Base-by-base conservation (phyloP, 2,113 vertebrate genomes). In the Paramormyrops kingsleyae region DNA sequence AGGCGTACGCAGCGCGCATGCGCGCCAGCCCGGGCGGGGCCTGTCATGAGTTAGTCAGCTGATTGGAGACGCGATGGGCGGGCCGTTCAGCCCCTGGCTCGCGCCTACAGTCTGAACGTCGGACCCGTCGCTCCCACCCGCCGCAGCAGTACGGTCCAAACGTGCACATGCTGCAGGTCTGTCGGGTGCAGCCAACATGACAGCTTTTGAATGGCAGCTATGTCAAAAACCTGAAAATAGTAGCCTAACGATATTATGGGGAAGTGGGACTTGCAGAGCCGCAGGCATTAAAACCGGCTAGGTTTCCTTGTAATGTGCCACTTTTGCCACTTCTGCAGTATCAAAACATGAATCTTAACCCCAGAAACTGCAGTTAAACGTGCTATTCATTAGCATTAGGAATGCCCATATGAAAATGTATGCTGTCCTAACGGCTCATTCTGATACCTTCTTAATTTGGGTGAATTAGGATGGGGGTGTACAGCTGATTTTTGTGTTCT, bases 41-140 rank as follows among this genome's bases (percentile, higher is more conserved):
- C 93, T 94, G 95, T 96, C 95, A 96, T 94, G 95, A 92, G 96
- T 92, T 92, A 93, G 94, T 96, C 95, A 96, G 95, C 95, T 96
- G 96, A 96, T 95, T 94, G 93, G 93, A 91, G 92, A 92, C 92
- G 85, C 87, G 24, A 88, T 89, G 88, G 89, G 88, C 44, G 74
- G 66, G 87, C 2, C 83, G 44, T 85, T n/a, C 83, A 44, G 44
- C 42, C 44, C 3, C 42, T 10, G 83, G 19, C 83, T 44, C 10
- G 47, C 24, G n/a, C 13, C 19, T 49, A 24, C n/a, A 56, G 53
- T 56, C 53, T 7, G 53, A 56, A 21, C 19, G 0, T 19, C 19
- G 44, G 5, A 21, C 39, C 83, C 4, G 24, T 4, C 17, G 47
- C 24, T 50, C 9, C 6, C 3, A 13, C 24, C 19, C 19, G 9